phyloP scores from a whole-genome alignment of 2,113 vertebrate species.

The Corydoras maculifer region DNA sequence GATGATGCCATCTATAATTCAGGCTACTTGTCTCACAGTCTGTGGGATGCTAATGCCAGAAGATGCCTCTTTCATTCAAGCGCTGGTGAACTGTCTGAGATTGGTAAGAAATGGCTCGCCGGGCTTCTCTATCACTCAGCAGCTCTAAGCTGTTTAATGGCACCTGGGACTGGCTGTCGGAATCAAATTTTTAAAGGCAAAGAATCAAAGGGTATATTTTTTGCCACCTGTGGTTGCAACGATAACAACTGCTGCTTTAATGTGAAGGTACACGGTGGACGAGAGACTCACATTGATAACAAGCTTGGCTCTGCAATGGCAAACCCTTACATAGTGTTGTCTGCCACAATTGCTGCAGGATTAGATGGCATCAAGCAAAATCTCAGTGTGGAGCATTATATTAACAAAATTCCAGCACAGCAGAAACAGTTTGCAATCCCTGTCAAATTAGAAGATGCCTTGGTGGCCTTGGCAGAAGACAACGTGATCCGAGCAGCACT shows the following conservation, averaged over 20 bases:
- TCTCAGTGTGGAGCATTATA: constrained; percentile 52
- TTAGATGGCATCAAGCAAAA: constrained; percentile 77
- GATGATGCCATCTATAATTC: constrained; percentile 79
- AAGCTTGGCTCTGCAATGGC: constrained; percentile 83
- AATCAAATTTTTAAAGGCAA: constrained; percentile 71
- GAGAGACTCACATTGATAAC: constrained; percentile 78
- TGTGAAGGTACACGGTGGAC: constrained; percentile 76
- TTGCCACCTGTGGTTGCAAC: constrained; percentile 76
- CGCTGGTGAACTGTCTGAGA: constrained; percentile 65
- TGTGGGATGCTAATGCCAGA: constrained; percentile 77
- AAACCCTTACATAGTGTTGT: constrained; percentile 85
- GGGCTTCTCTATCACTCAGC: constrained; percentile 81
- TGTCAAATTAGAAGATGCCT: constrained; percentile 81
- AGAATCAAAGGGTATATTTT: constrained; percentile 68
- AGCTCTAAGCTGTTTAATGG: constrained; percentile 86
- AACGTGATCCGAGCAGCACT: constrained; percentile 69
- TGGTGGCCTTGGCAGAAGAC: constrained; percentile 74
- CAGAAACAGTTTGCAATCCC: constrained; percentile 66
- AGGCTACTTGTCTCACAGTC: constrained; percentile 77
- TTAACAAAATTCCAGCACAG: constrained; percentile 54
- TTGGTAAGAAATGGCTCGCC: constrained; percentile 79
- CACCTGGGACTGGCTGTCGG: constrained; percentile 74
- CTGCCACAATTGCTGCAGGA: constrained; percentile 82
- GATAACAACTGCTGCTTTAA: constrained; percentile 87
- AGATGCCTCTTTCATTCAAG: constrained; percentile 72